A percentile compares a stretch with the other conserved stretches of the same genome.
These are phyloP conservation scores for Irena cyanogastra DNA, from an alignment of 2,113 vertebrate genomes.

Conservation along the genomic window DNA sequence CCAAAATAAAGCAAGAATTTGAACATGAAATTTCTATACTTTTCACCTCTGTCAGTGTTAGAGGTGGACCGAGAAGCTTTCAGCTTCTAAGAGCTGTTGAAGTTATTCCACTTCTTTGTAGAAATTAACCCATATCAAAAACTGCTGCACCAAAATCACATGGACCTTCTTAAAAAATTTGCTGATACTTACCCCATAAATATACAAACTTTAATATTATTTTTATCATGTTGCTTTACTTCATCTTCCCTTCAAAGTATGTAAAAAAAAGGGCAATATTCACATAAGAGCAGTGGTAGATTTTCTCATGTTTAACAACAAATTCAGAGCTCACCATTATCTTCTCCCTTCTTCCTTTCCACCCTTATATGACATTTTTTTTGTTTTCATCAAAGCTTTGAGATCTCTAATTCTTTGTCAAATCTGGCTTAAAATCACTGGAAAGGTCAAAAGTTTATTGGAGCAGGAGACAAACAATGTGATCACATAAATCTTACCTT, in stretches of 20 bases:
- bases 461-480: background rate
- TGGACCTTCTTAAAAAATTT: background rate
- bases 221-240: background rate
- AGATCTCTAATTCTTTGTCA: background rate
- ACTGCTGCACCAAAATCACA: background rate
- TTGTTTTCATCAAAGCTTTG: background rate
- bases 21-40: background rate
- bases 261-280: background rate
- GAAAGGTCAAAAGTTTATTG: background rate
- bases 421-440: background rate
- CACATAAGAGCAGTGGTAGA: background rate
- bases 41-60: background rate
- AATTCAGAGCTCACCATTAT: background rate
- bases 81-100: background rate
- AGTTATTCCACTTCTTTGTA: background rate
- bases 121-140: background rate
- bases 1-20: background rate
- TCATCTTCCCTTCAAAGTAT: background rate
- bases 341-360: background rate
- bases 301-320: background rate
- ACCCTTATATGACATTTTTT: background rate
- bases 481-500: background rate
- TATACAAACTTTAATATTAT: rapidly evolving
- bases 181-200: background rate
- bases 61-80: background rate